Conservation (phyloP, 2,888 invertebrate genomes). For the Empis stercorea region DNA sequence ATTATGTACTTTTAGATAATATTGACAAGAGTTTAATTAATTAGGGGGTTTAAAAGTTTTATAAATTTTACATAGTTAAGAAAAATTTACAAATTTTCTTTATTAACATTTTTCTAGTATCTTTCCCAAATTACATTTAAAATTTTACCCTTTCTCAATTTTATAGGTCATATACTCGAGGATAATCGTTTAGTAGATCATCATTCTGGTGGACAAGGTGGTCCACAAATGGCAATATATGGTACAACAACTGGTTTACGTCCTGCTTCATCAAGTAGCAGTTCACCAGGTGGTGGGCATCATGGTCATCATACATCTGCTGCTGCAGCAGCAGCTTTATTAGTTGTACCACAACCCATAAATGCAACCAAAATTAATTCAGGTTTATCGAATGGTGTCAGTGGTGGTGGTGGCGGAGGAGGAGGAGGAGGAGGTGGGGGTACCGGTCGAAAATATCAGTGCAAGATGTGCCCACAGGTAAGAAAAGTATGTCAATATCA, state of each 20-base stretch:
- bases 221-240: slow-evolving; percentile 18
- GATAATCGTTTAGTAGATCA: slow-evolving; percentile 37
- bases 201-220: slow-evolving; percentile 30
- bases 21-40: no score
- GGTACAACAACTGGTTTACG: slow-evolving; percentile 16
- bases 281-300: slow-evolving; percentile 27
- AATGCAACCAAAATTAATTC: slow-evolving; percentile 51
- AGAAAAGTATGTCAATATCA: slow-evolving; percentile 34
- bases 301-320: slow-evolving; percentile 35
- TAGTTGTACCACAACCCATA: slow-evolving; percentile 82
- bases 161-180: slow-evolving; percentile 34
- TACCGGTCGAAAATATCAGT: slow-evolving; percentile 69
- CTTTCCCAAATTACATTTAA: no score
- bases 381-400: slow-evolving; percentile 27
- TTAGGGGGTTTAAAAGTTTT: no score
- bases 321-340: slow-evolving; percentile 49
- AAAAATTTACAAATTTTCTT: no score
- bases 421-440: slow-evolving; percentile 21
- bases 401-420: slow-evolving; percentile 22
- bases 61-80: no score
- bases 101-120: no score
- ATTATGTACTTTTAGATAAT: no score
- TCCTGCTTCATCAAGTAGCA: slow-evolving; percentile 21
- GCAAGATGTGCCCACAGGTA: slow-evolving; percentile 97
- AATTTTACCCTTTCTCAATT: no score